A percentile compares a stretch with the other conserved stretches of the same genome.
These are phyloP conservation scores for Spisula solida DNA, from an alignment of 2,888 invertebrate species.

Conservation along the genomic window DNA sequence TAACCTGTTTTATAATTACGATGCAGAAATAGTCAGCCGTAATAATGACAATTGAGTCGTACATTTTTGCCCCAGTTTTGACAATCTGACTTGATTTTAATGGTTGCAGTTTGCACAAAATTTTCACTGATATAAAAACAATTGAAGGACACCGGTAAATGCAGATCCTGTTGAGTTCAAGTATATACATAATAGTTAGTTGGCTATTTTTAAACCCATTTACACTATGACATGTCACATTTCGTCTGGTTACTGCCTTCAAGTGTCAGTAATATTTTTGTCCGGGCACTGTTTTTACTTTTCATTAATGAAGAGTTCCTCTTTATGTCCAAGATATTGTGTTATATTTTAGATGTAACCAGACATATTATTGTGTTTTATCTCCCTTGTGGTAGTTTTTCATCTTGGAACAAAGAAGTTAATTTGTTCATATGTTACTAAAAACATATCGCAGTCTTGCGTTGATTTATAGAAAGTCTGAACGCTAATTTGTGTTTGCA, in stretches of 20 bases:
- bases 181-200: too few species aligned
- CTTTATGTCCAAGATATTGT: not conserved
- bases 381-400: too few species aligned
- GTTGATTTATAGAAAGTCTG: too few species aligned
- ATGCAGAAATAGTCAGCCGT: not conserved
- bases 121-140: slow-evolving; percentile 12
- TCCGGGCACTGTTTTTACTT: not conserved
- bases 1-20: too few species aligned
- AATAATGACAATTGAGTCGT: not conserved
- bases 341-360: not conserved
- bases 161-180: not conserved
- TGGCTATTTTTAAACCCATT: not conserved
- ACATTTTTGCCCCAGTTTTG: slow-evolving; percentile 1
- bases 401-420: too few species aligned
- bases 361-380: too few species aligned
- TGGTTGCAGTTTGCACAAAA: slow-evolving; percentile 18
- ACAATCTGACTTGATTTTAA: slow-evolving; percentile 14
- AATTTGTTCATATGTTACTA: too few species aligned
- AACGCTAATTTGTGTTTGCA: too few species aligned
- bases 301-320: slow-evolving; percentile 17
- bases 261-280: slow-evolving; percentile 23
- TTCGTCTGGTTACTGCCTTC: slow-evolving; percentile 22
- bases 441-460: too few species aligned
- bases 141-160: slow-evolving; percentile 14
- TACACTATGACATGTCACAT: not conserved